Conservation (phyloP, 1,140 invertebrate species). For the Pemphigus obesinymphae region DNA sequence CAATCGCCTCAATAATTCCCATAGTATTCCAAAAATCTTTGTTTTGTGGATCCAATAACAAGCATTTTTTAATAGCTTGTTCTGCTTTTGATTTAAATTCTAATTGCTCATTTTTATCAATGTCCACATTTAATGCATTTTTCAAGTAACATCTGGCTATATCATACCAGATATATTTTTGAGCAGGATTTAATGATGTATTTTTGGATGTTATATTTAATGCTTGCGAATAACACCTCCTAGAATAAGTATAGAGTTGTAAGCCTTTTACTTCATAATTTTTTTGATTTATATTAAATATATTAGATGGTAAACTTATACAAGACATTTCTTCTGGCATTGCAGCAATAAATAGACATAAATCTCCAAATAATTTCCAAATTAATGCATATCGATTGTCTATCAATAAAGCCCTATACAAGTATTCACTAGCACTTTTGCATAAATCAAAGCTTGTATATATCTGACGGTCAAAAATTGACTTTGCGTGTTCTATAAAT, state of each 20-base stretch:
- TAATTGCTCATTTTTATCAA: background rate
- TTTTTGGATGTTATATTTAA: conserved; percentile 8
- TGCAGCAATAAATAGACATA: background rate
- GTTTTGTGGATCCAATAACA: background rate
- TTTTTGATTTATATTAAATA: background rate
- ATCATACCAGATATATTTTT: conserved; percentile 29
- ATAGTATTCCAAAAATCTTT: conserved; percentile 21
- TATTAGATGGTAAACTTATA: conserved; percentile 1
- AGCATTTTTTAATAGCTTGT: conserved; percentile 20
- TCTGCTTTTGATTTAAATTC: conserved; percentile 19
- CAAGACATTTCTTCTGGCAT: background rate
- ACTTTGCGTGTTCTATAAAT: conserved; percentile 7
- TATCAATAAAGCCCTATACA: background rate
- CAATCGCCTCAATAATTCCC: conserved; percentile 7
- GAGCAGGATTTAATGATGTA: background rate
- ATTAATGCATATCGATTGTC: background rate
- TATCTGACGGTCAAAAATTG: background rate
- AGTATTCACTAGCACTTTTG: background rate
- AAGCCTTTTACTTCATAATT: background rate
- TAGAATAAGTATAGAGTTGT: conserved; percentile 2
- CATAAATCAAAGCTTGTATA: background rate
- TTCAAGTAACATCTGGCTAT: conserved; percentile 16
- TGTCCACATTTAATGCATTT: background rate
- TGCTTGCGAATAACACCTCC: conserved; percentile 17
- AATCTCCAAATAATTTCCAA: conserved; percentile 29